These are phyloP conservation scores for Suillia variegata DNA, from an alignment of 2,888 invertebrate species.

Conservation along the genomic window DNA sequence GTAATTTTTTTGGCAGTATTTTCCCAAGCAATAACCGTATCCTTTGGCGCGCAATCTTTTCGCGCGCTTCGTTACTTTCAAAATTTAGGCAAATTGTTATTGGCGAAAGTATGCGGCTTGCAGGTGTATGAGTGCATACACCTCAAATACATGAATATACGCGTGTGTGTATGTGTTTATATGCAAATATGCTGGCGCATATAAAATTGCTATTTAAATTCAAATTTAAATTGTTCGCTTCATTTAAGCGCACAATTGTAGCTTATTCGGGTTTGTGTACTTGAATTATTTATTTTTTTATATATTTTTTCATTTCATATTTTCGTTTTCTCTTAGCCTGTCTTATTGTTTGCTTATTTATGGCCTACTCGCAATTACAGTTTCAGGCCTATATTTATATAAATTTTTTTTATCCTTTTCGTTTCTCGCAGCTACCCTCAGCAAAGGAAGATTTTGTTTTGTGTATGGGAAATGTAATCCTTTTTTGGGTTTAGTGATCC, in stretches of 20 bases:
- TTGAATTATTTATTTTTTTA: no score
- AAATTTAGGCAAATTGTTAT: conserved; percentile 17
- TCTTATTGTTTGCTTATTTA: no score
- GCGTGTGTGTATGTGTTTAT: not conserved
- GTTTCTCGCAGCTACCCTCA: no score
- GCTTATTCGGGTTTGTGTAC: not conserved
- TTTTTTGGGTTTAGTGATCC: no score
- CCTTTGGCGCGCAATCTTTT: not conserved
- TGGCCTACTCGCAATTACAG: no score
- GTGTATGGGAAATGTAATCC: no score
- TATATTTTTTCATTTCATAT: no score
- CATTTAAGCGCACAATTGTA: not conserved
- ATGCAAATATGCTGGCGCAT: not conserved
- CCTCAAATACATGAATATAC: no score
- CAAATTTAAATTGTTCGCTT: conserved; percentile 2
- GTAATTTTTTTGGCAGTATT: not conserved
- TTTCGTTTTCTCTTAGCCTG: no score
- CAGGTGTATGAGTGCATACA: not conserved
- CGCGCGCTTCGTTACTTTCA: conserved; percentile 7
- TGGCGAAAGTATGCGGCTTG: not conserved
- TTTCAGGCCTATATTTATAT: no score
- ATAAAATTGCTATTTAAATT: not conserved
- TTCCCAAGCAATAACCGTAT: not conserved
- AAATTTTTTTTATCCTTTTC: no score
- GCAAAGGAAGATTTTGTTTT: no score